These are phyloP conservation scores for Camelus dromedarius DNA, from an alignment of 2,113 vertebrate genomes.

Conservation along the genomic window DNA sequence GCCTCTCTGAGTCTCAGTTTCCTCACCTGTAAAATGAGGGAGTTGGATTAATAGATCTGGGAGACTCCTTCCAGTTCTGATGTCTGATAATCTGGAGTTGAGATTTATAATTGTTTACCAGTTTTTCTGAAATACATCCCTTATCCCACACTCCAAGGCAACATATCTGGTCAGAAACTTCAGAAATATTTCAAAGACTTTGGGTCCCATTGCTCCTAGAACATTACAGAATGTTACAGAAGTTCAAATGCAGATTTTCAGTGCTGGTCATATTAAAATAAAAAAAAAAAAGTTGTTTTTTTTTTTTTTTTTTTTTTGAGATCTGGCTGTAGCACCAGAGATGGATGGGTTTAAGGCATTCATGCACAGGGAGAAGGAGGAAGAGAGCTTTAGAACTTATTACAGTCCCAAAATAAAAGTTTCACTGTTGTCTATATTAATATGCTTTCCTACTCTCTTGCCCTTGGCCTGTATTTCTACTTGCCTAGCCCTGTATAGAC, in stretches of 20 bases:
- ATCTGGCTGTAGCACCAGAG: not conserved
- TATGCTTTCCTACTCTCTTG: not conserved
- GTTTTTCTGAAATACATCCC: not conserved
- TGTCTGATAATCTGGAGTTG: not conserved
- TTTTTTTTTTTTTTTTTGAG: not conserved
- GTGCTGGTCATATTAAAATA: not conserved
- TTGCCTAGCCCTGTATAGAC: not conserved
- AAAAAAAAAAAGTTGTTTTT: not conserved
- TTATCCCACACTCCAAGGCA: not conserved
- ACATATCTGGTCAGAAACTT: not conserved
- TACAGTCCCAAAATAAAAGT: not conserved
- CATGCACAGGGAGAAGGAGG: not conserved
- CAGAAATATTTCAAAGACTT: not conserved
- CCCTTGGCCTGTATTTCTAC: not conserved
- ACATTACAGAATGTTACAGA: not conserved
- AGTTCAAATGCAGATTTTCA: not conserved
- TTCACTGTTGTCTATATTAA: not conserved
- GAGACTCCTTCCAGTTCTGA: not conserved
- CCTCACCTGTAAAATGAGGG: not conserved
- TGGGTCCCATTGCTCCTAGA: not conserved
- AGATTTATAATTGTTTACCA: not conserved
- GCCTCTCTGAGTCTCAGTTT: not conserved
- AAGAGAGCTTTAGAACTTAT: not conserved
- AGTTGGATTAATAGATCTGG: not conserved
- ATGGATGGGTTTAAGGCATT: not conserved